phyloP scores from a whole-genome alignment of 2,113 vertebrate genomes.

The Plotosus lineatus region DNA sequence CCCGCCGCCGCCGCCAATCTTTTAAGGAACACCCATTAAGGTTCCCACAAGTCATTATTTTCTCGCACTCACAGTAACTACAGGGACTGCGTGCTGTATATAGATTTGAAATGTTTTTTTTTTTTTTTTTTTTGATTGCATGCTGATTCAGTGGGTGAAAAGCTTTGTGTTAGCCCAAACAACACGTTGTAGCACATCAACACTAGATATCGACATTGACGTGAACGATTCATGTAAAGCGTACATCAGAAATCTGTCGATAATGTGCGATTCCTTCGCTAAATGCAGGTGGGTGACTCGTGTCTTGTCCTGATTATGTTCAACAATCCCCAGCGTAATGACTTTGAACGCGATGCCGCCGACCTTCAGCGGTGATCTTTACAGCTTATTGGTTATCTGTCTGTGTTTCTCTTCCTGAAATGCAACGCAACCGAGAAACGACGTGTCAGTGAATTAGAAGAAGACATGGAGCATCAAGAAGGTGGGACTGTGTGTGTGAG shows the following conservation, averaged over 20 bases:
- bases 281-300: not conserved
- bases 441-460: constrained; percentile 4
- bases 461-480: not conserved
- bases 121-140: constrained; percentile 17
- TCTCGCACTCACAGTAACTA: constrained; percentile 66
- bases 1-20: constrained; percentile 72
- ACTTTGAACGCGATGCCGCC: constrained; percentile 8
- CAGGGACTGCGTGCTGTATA: constrained; percentile 68
- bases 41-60: constrained; percentile 75
- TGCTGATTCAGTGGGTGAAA: constrained; percentile 40
- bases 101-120: constrained; percentile 76
- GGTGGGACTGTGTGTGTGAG: constrained; percentile 33
- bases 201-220: constrained; percentile 16
- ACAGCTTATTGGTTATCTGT: constrained; percentile 17
- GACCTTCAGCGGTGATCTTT: constrained; percentile 9
- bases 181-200: not conserved
- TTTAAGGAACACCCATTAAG: constrained; percentile 78
- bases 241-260: not conserved
- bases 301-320: not conserved
- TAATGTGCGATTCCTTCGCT: constrained; percentile 17
- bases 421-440: not conserved
- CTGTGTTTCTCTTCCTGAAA: not conserved
- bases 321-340: not conserved
- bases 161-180: constrained; percentile 31
- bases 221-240: constrained; percentile 9